Evolutionary conservation across 2,113 vertebrate genomes (phyloP).

Genomic region (Alces alces): DNA sequence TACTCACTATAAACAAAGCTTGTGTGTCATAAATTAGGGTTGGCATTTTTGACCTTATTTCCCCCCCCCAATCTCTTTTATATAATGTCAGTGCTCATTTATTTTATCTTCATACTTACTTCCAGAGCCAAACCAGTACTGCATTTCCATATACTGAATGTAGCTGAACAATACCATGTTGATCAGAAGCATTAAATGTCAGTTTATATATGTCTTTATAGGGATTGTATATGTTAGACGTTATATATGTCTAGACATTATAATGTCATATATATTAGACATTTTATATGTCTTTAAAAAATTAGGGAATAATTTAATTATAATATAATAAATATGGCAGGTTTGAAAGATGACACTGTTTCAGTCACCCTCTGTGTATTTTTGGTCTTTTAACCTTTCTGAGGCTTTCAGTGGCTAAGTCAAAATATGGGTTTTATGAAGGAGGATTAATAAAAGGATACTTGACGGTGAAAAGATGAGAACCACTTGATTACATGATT

Average conservation of each 20-base stretch:
- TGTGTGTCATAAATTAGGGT: constrained; percentile 33
- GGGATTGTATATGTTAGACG: neutral
- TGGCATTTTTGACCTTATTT: neutral
- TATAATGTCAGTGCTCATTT: constrained; percentile 49
- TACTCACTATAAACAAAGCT: constrained; percentile 51
- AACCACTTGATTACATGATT: constrained; percentile 7
- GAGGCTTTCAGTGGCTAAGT: neutral
- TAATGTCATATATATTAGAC: neutral
- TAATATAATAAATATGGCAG: neutral
- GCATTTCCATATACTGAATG: neutral
- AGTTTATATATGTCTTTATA: constrained; percentile 7
- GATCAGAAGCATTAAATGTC: neutral
- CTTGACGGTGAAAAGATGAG: neutral
- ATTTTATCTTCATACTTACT: constrained; percentile 46
- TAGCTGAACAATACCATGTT: constrained; percentile 22
- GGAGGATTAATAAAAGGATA: neutral
- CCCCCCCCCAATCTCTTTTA: neutral
- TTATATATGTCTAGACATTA: neutral
- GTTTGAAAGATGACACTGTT: neutral
- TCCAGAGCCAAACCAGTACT: constrained; percentile 24
- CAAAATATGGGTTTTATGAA: constrained; percentile 13
- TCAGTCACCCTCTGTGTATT: neutral
- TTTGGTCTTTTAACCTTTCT: neutral
- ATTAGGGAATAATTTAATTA: neutral
- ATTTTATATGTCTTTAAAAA: neutral